Percentiles rank a stretch among this genome's conserved stretches.
Evolutionary conservation across 1,140 invertebrate genomes (phyloP).

Genomic region (Pomacea maculata): DNA sequence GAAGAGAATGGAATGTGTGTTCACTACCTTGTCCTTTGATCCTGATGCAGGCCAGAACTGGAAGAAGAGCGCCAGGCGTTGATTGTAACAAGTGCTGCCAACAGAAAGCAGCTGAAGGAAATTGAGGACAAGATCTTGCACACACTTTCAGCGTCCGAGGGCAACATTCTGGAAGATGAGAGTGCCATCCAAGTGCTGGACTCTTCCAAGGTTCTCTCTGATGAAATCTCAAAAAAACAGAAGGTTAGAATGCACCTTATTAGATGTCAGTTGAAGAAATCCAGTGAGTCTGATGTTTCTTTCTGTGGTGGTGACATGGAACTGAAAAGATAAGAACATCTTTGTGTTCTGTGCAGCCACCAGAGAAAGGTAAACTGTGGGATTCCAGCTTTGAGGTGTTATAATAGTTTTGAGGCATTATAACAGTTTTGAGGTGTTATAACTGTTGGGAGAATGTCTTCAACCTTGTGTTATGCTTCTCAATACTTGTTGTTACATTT

Average conservation of each 20-base stretch:
- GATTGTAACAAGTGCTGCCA: slow-evolving; percentile 65
- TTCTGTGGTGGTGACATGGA: neutral
- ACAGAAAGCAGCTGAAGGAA: slow-evolving; percentile 64
- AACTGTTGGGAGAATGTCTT: too few relatives aligned
- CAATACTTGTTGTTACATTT: too few relatives aligned
- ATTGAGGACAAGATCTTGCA: slow-evolving; percentile 67
- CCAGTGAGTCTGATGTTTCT: neutral
- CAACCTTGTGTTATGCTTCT: too few relatives aligned
- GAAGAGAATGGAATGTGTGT: too few relatives aligned
- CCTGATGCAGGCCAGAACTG: slow-evolving; percentile 60
- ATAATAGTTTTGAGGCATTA: too few relatives aligned
- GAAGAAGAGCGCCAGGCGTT: slow-evolving; percentile 65
- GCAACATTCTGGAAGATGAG: slow-evolving; percentile 68
- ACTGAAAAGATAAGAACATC: too few relatives aligned
- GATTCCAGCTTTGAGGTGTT: too few relatives aligned
- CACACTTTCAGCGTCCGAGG: slow-evolving; percentile 65
- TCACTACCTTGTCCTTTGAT: too few relatives aligned
- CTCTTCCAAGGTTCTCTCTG: slow-evolving; percentile 65
- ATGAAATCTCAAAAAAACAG: slow-evolving; percentile 84
- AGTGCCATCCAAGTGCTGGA: slow-evolving; percentile 66
- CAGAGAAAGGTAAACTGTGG: too few relatives aligned
- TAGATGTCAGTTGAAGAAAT: neutral
- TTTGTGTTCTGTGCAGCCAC: too few relatives aligned
- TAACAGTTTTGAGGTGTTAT: too few relatives aligned
- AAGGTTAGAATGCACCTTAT: slow-evolving; percentile 67